phyloP scores from a whole-genome alignment of 2,797 vertebrate species.

The Margarornis squamiger region DNA sequence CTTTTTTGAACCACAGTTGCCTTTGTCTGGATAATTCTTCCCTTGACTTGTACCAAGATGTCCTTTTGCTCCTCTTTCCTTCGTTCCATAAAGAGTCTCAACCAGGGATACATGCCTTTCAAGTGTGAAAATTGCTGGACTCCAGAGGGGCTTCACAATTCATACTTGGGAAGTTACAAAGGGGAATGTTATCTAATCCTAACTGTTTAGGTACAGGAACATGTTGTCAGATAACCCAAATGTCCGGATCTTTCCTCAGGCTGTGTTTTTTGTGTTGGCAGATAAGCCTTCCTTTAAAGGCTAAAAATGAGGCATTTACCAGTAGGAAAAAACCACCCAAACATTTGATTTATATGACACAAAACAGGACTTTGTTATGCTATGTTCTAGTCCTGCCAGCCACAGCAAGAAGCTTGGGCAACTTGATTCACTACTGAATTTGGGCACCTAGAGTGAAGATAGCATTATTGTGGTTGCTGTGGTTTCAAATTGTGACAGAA shows the following conservation, averaged over 20 bases:
- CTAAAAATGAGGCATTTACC: neutral
- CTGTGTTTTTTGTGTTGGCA: neutral
- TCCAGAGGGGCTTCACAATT: neutral
- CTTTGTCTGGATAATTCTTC: neutral
- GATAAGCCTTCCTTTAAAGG: neutral
- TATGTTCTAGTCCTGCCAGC: neutral
- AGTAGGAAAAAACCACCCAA: neutral
- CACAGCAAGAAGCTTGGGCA: neutral
- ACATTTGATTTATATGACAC: neutral
- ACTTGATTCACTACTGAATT: neutral
- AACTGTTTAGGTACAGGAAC: neutral
- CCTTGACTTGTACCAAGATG: neutral
- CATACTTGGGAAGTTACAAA: neutral
- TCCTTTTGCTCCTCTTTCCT: neutral
- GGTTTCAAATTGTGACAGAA: neutral
- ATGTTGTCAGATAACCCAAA: neutral
- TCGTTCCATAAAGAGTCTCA: neutral
- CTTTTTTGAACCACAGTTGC: neutral
- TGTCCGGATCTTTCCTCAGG: neutral
- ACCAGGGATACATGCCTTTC: neutral
- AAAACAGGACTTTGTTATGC: neutral
- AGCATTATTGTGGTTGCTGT: neutral
- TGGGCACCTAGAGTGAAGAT: neutral
- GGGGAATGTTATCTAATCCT: constrained; percentile 11
- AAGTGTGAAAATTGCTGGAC: constrained; percentile 29